Percentiles rank a stretch among this genome's conserved stretches.
Conservation (phyloP, 2,888 invertebrate species). For the Apodemia zela region DNA sequence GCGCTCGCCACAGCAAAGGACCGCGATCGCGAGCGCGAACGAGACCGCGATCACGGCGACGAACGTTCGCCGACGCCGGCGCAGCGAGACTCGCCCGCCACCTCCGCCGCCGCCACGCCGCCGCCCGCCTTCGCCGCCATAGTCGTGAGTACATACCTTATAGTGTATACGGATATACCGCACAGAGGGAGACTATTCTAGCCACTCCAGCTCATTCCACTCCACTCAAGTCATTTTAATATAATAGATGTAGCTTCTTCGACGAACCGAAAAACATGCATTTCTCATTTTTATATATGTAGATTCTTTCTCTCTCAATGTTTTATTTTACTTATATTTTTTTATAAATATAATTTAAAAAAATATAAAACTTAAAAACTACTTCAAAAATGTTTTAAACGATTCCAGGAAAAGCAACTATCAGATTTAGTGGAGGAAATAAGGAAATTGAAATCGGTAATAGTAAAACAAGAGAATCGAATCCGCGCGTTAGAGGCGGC, state of each 20-base stretch:
- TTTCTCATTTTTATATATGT: too few relatives aligned
- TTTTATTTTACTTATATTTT: too few relatives aligned
- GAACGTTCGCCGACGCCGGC: conserved; percentile 45
- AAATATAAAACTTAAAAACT: too few relatives aligned
- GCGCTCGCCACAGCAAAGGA: conserved; percentile 82
- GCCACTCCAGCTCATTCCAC: too few relatives aligned
- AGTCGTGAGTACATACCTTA: conserved; percentile 44
- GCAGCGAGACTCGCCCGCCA: conserved; percentile 44
- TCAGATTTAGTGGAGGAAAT: conserved; percentile 94
- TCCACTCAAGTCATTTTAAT: too few relatives aligned
- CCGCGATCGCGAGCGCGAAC: conserved; percentile 72
- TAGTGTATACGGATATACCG: too few relatives aligned
- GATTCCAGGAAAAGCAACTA: conserved; percentile 84
- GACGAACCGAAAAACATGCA: too few relatives aligned
- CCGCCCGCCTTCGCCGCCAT: conserved; percentile 59
- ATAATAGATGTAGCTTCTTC: too few relatives aligned
- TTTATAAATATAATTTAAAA: too few relatives aligned
- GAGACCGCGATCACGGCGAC: conserved; percentile 79
- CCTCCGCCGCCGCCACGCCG: conserved; percentile 50
- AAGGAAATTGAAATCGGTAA: conserved; percentile 94
- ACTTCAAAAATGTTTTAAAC: not conserved
- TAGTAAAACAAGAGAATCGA: conserved; percentile 95
- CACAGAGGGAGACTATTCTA: too few relatives aligned
- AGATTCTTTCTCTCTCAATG: too few relatives aligned
- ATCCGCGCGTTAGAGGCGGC: conserved; percentile 88